Evolutionary conservation across 2,888 invertebrate genomes (phyloP).

Genomic region (Subacronicta megacephala): DNA sequence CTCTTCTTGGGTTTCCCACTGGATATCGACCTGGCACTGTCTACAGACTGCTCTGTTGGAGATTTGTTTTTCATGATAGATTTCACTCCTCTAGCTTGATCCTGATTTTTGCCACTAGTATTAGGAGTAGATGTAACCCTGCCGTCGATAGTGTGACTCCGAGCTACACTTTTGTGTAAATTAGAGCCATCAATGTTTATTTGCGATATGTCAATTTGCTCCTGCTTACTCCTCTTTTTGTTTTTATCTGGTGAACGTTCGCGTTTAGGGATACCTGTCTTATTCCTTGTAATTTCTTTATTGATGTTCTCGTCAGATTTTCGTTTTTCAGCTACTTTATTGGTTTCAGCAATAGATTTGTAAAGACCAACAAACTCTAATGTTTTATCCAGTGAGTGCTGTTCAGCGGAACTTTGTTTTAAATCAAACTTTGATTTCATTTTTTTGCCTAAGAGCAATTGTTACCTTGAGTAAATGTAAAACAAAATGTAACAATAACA

Average conservation of each 20-base stretch:
- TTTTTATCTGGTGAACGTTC: slow-evolving; percentile 63
- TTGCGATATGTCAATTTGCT: slow-evolving; percentile 59
- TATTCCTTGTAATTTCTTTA: slow-evolving; percentile 52
- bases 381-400: slow-evolving; percentile 63
- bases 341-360: slow-evolving; percentile 71
- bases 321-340: slow-evolving; percentile 56
- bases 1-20: slow-evolving; percentile 74
- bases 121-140: slow-evolving; percentile 70
- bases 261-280: slow-evolving; percentile 51
- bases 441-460: slow-evolving; percentile 34
- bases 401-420: slow-evolving; percentile 51
- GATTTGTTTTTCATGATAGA: slow-evolving; percentile 73
- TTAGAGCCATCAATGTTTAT: slow-evolving; percentile 66
- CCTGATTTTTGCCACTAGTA: slow-evolving; percentile 32
- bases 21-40: slow-evolving; percentile 48
- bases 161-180: slow-evolving; percentile 45
- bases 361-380: slow-evolving; percentile 76
- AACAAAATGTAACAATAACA: slow-evolving; percentile 37
- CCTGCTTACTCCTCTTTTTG: slow-evolving; percentile 63
- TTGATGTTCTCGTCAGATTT: slow-evolving; percentile 47
- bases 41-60: slow-evolving; percentile 52
- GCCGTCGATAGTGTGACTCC: slow-evolving; percentile 47
- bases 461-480: slow-evolving; percentile 28
- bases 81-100: slow-evolving; percentile 61
- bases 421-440: slow-evolving; percentile 75